phyloP scores from a whole-genome alignment of 1,140 invertebrate genomes.

The Drosophila pruinosa region DNA sequence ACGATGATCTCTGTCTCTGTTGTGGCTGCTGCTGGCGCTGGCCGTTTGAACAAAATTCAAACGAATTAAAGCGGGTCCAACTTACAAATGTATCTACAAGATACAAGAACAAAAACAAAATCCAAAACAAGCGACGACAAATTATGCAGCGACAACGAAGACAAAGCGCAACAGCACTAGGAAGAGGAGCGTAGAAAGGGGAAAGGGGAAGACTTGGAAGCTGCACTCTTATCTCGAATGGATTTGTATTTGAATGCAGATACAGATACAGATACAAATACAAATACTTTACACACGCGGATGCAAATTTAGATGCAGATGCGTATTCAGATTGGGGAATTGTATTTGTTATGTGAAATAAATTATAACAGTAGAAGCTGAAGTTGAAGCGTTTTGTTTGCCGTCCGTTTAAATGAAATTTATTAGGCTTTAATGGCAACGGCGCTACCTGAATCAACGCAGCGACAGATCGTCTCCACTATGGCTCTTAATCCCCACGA shows the following conservation, averaged over 20 bases:
- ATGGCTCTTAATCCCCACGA: constrained; percentile 3
- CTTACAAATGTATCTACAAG: constrained; percentile 79
- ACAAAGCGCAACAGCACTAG: constrained; percentile 16
- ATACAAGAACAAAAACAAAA: constrained; percentile 32
- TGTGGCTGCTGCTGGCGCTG: constrained; percentile 30
- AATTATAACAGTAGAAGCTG: constrained; percentile 77
- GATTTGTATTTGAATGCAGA: constrained; percentile 21
- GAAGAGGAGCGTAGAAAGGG: not conserved
- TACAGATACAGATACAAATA: not conserved
- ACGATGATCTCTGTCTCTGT: constrained; percentile 43
- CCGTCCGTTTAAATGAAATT: constrained; percentile 67
- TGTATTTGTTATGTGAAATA: constrained; percentile 53
- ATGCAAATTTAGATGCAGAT: not conserved
- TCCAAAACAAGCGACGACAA: constrained; percentile 62
- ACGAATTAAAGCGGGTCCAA: constrained; percentile 62
- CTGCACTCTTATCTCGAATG: constrained; percentile 42
- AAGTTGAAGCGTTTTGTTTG: constrained; percentile 70
- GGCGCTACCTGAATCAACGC: constrained; percentile 52
- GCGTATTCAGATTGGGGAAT: not conserved
- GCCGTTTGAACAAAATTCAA: constrained; percentile 57
- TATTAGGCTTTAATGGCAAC: constrained; percentile 52
- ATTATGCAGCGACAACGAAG: constrained; percentile 71
- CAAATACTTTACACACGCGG: not conserved
- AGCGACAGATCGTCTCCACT: not conserved
- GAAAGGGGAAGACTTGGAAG: constrained; percentile 5